Base-by-base conservation (phyloP, 2,888 invertebrate species). In the Allygus modestus region DNA sequence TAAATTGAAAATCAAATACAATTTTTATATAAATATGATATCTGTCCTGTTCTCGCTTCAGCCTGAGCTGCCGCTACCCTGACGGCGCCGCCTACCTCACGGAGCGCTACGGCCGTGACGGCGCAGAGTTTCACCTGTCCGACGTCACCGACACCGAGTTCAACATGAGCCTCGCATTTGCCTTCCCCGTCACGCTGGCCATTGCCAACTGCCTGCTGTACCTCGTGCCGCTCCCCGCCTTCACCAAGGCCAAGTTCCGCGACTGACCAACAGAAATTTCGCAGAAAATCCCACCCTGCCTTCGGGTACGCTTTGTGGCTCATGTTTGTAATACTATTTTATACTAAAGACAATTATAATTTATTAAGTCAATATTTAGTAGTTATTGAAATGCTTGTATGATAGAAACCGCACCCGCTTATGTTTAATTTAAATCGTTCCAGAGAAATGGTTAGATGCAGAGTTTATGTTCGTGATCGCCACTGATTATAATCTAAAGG, bases 241-340 rank as follows among this genome's bases (percentile, higher is more conserved):
- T 95, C 89, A 93, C 97, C 17, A 96, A 96, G 89, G 95, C 96
- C 86, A 98, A 98, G 91, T 98, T 97, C 91, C 93, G 97, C 89
- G 96, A 96, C 89, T 94, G 90, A 91, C 23, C 4, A n/a, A 1
- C 37, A 71, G 23, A 58, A 17, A 41, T 51, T n/a, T n/a, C n/a
- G n/a, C n/a, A n/a, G n/a, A n/a, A n/a, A n/a, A n/a, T n/a, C n/a
- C n/a, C n/a, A n/a, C n/a, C n/a, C n/a, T n/a, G n/a, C n/a, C n/a
- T n/a, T n/a, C n/a, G n/a, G n/a, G n/a, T n/a, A n/a, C n/a, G n/a
- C n/a, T n/a, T 17, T 51, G n/a, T 51, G 51, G 17, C 17, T 51
- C 4, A 51, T 12, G 17, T 12, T 41, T 41, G 5, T 41, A 41
- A 41, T 51, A 51, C n/a, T 51, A 17, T 51, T 51, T 51, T 51